Evolutionary conservation across 2,888 invertebrate genomes (phyloP).

Genomic region (Myathropa florea): DNA sequence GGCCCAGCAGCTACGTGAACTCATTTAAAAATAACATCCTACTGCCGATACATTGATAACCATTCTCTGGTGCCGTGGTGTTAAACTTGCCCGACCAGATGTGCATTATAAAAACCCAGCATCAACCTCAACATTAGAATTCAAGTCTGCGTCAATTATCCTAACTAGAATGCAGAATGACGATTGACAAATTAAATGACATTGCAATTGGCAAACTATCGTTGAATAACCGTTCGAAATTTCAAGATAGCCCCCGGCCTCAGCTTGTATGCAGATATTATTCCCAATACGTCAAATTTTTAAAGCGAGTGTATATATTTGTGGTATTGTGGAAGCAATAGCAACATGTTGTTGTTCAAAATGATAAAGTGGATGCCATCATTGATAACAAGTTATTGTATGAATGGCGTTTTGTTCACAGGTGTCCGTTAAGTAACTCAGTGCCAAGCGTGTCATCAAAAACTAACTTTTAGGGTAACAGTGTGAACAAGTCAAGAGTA

Average conservation of each 20-base stretch:
- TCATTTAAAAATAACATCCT: constrained; percentile 42
- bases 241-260: constrained; percentile 4
- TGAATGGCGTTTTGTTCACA: background rate
- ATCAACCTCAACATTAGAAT: background rate
- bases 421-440: background rate
- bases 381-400: background rate
- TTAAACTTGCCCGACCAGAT: background rate
- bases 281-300: background rate
- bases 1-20: background rate
- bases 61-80: background rate
- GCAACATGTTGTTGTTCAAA: constrained; percentile 34
- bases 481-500: background rate
- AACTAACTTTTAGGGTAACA: background rate
- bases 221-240: constrained; percentile 16
- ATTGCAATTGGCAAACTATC: constrained; percentile 42
- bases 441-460: background rate
- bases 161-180: constrained; percentile 20
- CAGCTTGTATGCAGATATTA: constrained; percentile 1
- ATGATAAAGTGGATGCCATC: constrained; percentile 31
- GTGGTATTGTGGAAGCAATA: constrained; percentile 8
- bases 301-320: background rate
- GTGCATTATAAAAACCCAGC: background rate
- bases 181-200: constrained; percentile 30
- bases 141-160: background rate
- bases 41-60: background rate